Evolutionary conservation across 2,113 vertebrate species (phyloP).

Genomic region (Lycaon pictus): DNA sequence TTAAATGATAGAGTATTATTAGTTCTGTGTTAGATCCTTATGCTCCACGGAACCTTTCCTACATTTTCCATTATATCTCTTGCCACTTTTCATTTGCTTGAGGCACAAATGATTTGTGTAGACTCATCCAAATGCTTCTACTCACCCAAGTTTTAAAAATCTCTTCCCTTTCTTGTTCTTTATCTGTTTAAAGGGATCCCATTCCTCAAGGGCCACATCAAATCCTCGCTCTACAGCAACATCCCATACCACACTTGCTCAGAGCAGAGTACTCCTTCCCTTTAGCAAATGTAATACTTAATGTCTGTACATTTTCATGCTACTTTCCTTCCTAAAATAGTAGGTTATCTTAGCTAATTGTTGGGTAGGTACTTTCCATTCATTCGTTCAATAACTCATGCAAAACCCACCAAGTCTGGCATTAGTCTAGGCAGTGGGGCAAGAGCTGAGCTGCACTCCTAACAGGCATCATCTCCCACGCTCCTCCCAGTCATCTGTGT

Average conservation of each 20-base stretch:
- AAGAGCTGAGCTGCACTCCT: neutral
- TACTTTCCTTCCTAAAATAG: neutral
- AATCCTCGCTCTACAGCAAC: neutral
- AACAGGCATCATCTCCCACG: neutral
- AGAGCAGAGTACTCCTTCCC: neutral
- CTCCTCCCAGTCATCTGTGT: too few relatives aligned
- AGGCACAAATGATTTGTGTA: neutral
- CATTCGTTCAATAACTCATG: neutral
- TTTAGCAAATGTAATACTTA: neutral
- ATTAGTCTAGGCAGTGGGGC: rapidly evolving
- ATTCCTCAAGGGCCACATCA: neutral
- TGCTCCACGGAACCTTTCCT: neutral
- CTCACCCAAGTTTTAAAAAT: neutral
- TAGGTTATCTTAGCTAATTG: neutral
- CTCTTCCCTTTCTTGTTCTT: neutral
- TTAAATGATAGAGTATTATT: neutral
- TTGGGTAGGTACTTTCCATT: neutral
- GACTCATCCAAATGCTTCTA: neutral
- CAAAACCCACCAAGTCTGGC: neutral
- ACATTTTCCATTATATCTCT: neutral
- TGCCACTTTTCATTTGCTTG: neutral
- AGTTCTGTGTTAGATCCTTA: neutral
- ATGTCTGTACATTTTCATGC: neutral
- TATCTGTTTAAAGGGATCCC: neutral
- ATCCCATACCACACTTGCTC: neutral